These are phyloP conservation scores for Neotoxoptera formosana DNA, from an alignment of 1,140 invertebrate genomes.

Conservation along the genomic window DNA sequence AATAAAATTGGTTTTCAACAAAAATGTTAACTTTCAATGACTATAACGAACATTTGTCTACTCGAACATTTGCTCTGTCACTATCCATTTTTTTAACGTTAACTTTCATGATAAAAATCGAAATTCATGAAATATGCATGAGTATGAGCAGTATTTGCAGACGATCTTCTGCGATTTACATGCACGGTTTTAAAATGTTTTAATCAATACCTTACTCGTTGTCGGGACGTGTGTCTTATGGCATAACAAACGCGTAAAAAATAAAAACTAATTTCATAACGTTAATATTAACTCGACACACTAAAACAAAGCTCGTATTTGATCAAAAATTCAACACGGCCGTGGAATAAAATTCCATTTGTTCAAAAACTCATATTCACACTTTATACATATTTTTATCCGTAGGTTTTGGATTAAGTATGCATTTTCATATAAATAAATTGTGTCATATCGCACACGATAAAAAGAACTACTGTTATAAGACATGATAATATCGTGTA, in stretches of 20 bases:
- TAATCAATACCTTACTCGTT: neutral
- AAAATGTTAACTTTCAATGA: too few species aligned
- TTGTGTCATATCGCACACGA: neutral
- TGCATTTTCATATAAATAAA: neutral
- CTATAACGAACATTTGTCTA: too few species aligned
- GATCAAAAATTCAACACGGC: neutral
- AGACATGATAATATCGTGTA: neutral
- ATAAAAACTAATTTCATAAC: neutral
- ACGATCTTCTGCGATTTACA: neutral
- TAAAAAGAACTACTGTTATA: neutral
- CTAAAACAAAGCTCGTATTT: neutral
- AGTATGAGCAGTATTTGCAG: neutral
- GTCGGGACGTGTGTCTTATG: neutral
- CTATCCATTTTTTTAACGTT: neutral
- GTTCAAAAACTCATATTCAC: neutral
- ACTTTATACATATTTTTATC: neutral
- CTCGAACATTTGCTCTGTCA: neutral
- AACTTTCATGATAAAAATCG: neutral
- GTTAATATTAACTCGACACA: neutral
- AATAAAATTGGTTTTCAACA: neutral
- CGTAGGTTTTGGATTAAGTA: neutral
- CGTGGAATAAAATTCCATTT: neutral
- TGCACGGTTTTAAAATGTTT: neutral
- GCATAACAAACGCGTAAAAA: neutral
- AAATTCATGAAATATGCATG: constrained; percentile 42